Conservation (phyloP, 2,888 invertebrate genomes). For the Lycocerus yunnanus region DNA sequence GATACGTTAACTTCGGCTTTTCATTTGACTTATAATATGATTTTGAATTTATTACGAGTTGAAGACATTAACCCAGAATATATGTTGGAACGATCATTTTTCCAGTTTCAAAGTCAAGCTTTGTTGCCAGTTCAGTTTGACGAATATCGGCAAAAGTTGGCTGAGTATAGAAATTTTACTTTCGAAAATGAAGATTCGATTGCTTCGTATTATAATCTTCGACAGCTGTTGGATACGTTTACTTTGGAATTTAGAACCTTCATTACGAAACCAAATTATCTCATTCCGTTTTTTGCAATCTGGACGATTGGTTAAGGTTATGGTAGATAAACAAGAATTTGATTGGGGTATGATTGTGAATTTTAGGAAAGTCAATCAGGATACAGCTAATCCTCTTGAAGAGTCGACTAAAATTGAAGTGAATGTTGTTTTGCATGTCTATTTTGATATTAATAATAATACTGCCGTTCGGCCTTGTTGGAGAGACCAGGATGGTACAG, state of each 20-base stretch:
- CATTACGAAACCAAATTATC: conserved; percentile 83
- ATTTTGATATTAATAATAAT: conserved; percentile 50
- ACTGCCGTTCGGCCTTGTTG: conserved; percentile 70
- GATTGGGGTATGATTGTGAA: conserved; percentile 98
- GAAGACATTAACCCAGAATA: conserved; percentile 99
- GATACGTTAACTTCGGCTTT: conserved; percentile 99
- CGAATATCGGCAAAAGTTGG: conserved; percentile 69
- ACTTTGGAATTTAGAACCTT: conserved; percentile 76
- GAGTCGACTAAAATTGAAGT: conserved; percentile 71
- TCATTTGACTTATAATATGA: conserved; percentile 99
- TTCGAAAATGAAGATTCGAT: conserved; percentile 77
- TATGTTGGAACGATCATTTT: conserved; percentile 97
- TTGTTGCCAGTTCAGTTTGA: conserved; percentile 88
- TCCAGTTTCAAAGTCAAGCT: conserved; percentile 98
- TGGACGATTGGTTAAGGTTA: conserved; percentile 90
- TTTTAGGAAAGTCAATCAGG: conserved; percentile 64
- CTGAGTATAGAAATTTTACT: conserved; percentile 65
- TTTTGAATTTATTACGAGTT: conserved; percentile 91
- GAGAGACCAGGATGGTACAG: conserved; percentile 74
- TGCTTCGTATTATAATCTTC: conserved; percentile 82
- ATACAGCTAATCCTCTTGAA: conserved; percentile 59
- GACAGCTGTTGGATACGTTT: conserved; percentile 77
- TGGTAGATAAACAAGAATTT: conserved; percentile 83
- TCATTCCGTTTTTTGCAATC: conserved; percentile 94
- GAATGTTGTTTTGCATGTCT: conserved; percentile 83